Percentiles rank a stretch among this genome's conserved stretches.
phyloP scores from a whole-genome alignment of 2,888 invertebrate species.

The Eumacrocentrus americanus region DNA sequence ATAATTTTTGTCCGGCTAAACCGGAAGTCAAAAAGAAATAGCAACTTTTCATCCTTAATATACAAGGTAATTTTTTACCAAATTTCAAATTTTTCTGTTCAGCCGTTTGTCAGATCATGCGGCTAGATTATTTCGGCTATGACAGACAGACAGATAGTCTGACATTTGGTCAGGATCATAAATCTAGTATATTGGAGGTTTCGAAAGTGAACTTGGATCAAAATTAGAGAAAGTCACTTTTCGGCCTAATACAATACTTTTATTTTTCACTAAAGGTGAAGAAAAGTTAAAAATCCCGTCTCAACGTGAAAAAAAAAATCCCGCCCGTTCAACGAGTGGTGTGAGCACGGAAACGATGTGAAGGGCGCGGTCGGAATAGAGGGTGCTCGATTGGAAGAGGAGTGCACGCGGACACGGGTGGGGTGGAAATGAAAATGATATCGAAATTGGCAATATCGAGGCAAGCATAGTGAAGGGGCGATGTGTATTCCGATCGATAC shows the following conservation, averaged over 20 bases:
- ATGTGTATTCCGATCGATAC: constrained; percentile 33
- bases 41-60: too few species aligned
- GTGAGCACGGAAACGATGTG: background rate
- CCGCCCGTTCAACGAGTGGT: background rate
- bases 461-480: constrained; percentile 1
- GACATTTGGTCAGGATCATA: too few species aligned
- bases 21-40: too few species aligned
- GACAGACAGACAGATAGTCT: too few species aligned
- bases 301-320: constrained; percentile 6
- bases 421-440: constrained; percentile 51
- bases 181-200: too few species aligned
- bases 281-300: background rate
- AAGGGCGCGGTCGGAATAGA: constrained; percentile 5
- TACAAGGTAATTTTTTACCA: too few species aligned
- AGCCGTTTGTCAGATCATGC: too few species aligned
- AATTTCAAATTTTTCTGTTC: too few species aligned
- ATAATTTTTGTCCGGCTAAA: too few species aligned
- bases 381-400: constrained; percentile 9
- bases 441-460: constrained; percentile 56
- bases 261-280: background rate
- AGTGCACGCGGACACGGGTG: constrained; percentile 24
- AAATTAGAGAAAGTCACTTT: background rate
- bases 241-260: background rate
- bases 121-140: too few species aligned
- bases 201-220: too few species aligned